Evolutionary conservation across 2,888 invertebrate species (phyloP).

Genomic region (Hemistola chrysoprasaria): DNA sequence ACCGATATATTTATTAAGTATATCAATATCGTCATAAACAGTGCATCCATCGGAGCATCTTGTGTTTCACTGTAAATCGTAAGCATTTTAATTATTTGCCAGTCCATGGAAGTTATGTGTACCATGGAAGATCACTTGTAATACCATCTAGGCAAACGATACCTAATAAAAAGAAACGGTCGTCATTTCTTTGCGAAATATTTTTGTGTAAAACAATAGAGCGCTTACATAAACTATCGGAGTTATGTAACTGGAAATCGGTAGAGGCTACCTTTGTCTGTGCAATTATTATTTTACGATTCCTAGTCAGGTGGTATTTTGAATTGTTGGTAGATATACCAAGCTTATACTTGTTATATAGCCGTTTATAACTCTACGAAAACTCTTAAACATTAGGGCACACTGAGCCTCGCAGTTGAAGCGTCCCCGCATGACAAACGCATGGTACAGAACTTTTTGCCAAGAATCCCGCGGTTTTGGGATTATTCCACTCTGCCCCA

Average conservation of each 20-base stretch:
- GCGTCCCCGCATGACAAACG: too few species aligned
- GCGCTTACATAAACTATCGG: conserved; percentile 13
- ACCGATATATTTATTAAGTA: conserved; percentile 72
- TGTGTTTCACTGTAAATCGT: conserved; percentile 47
- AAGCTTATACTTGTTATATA: too few species aligned
- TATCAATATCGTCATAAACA: conserved; percentile 69
- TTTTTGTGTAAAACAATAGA: conserved; percentile 16
- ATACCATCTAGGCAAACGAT: conserved; percentile 29
- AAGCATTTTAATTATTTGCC: conserved; percentile 53
- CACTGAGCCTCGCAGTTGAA: too few species aligned
- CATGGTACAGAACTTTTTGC: too few species aligned
- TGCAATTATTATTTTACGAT: conserved; percentile 11
- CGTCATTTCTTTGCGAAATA: conserved; percentile 16
- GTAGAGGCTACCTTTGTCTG: conserved; percentile 9
- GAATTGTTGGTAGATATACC: too few species aligned
- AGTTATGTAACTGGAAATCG: conserved; percentile 18
- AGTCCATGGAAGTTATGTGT: conserved; percentile 36
- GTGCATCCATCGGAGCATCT: conserved; percentile 43
- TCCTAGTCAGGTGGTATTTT: conserved; percentile 9
- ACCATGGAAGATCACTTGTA: conserved; percentile 26
- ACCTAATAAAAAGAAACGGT: conserved; percentile 25
- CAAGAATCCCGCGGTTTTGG: too few species aligned
- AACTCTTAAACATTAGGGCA: too few species aligned
- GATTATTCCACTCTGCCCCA: too few species aligned
- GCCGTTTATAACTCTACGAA: too few species aligned